Conservation (phyloP, 2,888 invertebrate genomes). For the Erpobdella octoculata region DNA sequence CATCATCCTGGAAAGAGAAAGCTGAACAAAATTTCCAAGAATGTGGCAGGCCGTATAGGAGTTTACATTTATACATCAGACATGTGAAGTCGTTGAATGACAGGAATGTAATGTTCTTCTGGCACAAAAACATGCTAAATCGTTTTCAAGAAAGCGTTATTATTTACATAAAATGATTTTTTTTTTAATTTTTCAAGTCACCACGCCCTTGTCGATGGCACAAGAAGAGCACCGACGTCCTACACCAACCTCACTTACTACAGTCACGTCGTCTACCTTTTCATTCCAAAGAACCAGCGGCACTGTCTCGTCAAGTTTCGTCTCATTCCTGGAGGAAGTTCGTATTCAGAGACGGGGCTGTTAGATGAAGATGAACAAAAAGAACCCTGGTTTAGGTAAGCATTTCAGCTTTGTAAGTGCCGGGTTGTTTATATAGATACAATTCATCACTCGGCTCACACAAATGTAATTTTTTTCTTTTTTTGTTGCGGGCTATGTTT, state of each 20-base stretch:
- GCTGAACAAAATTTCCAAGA: too few species aligned
- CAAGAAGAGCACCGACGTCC: slow-evolving; percentile 34
- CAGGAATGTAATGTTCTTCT: neutral
- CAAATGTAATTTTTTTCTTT: too few species aligned
- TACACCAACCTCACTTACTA: slow-evolving; percentile 36
- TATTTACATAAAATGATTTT: too few species aligned
- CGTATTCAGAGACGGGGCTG: slow-evolving; percentile 32
- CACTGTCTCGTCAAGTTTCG: slow-evolving; percentile 34
- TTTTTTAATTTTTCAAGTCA: slow-evolving; percentile 30
- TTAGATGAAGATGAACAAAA: slow-evolving; percentile 33
- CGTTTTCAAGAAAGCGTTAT: neutral
- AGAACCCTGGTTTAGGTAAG: slow-evolving; percentile 28
- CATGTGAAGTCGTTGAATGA: too few species aligned
- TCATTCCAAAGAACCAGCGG: slow-evolving; percentile 31
- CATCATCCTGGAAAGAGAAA: too few species aligned
- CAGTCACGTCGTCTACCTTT: slow-evolving; percentile 36
- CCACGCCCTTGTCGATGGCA: slow-evolving; percentile 35
- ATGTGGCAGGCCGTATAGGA: too few species aligned
- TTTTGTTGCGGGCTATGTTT: too few species aligned
- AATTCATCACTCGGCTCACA: too few species aligned
- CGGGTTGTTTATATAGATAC: too few species aligned
- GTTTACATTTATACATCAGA: too few species aligned
- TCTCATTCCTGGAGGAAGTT: slow-evolving; percentile 32
- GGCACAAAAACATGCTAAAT: neutral
- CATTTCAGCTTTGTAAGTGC: too few species aligned